Base-by-base conservation (phyloP, 2,797 vertebrate species). In the Notolepis coatsorum region DNA sequence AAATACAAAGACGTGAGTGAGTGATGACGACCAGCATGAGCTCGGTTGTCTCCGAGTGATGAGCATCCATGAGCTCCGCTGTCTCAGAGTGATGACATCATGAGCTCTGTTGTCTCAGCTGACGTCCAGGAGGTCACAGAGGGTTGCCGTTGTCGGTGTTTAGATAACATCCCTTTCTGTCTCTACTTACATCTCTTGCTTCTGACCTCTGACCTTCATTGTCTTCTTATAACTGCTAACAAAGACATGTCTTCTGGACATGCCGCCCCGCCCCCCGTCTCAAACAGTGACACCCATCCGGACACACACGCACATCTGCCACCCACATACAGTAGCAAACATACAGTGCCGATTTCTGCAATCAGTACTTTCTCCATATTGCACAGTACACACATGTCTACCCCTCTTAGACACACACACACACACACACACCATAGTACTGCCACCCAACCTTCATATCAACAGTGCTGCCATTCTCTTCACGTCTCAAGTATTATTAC, bases 231-330 rank as follows among this genome's bases (percentile, higher is more conserved):
- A 25, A 48, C 21, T 43, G 66, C 77, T 73, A 73, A 86, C 82
- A 86, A 81, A 71, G 80, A 53, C 30, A 47, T 56, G 52, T 60
- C 65, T 23, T 30, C 77, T 57, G 76, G 73, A 84, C 73, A 77
- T 79, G 57, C 50, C 39, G 35, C 50, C 28, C 17, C 6, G 7
- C 25, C 46, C 66, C 35, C 52, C 68, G 39, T 4, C 45, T 63
- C 45, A 46, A 73, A 38, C 66, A 75, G 73, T n/a, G 55, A 67
- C 84, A 43, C 79, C 76, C 81, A 80, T 88, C 84, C 82, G 74
- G 74, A 67, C 68, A 70, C 69, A 71, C 37, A 54, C 66, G 65
- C 48, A 60, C 51, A 54, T 17, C 50, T 35, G 37, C 46, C 76
- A 79, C 74, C 70, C 77, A 41, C 69, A 68, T 6, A 4, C 65